phyloP scores from a whole-genome alignment of 2,888 invertebrate species.

The Scaptodrosophila latifasciaeformis region DNA sequence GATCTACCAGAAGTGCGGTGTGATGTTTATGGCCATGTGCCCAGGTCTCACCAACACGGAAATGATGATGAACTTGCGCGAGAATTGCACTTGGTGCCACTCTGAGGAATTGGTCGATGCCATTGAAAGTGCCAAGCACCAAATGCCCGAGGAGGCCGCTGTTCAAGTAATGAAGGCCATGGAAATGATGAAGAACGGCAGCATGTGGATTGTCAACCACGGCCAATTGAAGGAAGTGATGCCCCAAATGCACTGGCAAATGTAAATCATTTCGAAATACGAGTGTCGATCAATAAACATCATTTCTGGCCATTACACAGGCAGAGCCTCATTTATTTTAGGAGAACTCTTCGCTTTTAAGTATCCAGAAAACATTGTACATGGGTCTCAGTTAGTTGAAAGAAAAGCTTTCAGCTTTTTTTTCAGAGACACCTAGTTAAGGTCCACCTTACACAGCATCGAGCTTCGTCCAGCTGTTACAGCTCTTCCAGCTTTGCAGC shows the following conservation, averaged over 20 bases:
- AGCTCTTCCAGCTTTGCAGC: no score
- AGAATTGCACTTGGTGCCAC: conserved; percentile 63
- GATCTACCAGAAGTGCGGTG: conserved; percentile 64
- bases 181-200: conserved; percentile 71
- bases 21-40: conserved; percentile 67
- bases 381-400: no score
- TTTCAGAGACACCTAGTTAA: no score
- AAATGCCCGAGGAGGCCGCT: conserved; percentile 71
- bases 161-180: conserved; percentile 60
- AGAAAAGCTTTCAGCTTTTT: no score
- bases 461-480: no score
- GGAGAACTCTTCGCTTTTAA: no score
- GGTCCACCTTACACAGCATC: no score
- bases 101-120: conserved; percentile 55
- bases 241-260: conserved; percentile 63
- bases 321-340: no score
- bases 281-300: no score
- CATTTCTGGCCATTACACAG: no score
- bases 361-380: no score
- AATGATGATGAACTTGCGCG: conserved; percentile 68
- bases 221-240: conserved; percentile 67
- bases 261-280: conserved; percentile 34
- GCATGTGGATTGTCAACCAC: conserved; percentile 67
- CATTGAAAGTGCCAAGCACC: conserved; percentile 61
- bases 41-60: conserved; percentile 71